Percentiles rank a stretch among this genome's conserved stretches.
Conservation (phyloP, 2,113 vertebrate genomes). For the Urocolius indicus region DNA sequence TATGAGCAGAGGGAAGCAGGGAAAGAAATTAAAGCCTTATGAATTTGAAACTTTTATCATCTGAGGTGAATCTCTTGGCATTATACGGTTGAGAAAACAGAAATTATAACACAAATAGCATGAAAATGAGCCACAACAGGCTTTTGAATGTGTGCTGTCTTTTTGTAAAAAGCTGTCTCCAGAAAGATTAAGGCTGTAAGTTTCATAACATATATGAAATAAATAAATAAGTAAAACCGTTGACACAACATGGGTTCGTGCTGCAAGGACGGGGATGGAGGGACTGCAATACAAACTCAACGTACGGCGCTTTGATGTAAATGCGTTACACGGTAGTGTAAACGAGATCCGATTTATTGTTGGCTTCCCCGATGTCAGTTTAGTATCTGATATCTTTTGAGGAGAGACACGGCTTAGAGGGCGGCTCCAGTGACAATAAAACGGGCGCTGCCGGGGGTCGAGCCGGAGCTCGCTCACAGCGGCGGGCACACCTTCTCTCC, state of each 20-base stretch:
- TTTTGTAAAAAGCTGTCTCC: background rate
- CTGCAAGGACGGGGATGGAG: accelerated
- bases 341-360: background rate
- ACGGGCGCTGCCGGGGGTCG: too few species aligned
- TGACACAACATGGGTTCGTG: background rate
- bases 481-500: accelerated
- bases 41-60: background rate
- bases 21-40: background rate
- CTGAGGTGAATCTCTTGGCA: background rate
- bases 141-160: background rate
- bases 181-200: background rate
- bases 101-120: background rate
- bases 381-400: background rate
- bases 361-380: background rate
- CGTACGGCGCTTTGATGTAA: accelerated
- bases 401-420: too few species aligned
- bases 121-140: background rate
- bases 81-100: background rate
- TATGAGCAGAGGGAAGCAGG: accelerated
- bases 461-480: too few species aligned
- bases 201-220: background rate
- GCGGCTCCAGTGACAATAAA: accelerated
- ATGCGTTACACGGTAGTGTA: accelerated
- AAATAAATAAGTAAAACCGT: background rate
- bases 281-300: background rate